phyloP scores from a whole-genome alignment of 2,113 vertebrate species.

The Myrmophylax atrothorax region DNA sequence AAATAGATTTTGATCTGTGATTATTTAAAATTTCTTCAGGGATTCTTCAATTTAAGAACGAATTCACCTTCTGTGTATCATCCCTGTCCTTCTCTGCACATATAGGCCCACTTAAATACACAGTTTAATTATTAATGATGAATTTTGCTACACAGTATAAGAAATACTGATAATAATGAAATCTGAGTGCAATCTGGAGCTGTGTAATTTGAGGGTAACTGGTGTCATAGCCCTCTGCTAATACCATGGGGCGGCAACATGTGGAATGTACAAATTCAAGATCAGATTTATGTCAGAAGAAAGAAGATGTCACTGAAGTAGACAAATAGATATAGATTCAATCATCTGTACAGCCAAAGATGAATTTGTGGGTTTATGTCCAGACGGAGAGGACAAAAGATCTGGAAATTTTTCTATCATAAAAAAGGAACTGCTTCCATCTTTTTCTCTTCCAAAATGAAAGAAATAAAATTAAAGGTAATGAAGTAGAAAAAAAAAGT shows the following conservation, averaged over 20 bases:
- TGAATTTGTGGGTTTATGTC: not conserved
- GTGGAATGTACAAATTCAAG: conserved; percentile 27
- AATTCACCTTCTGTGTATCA: not conserved
- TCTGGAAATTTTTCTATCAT: not conserved
- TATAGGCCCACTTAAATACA: not conserved
- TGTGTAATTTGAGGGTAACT: conserved; percentile 23
- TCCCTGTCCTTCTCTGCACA: not conserved
- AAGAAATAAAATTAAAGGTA: not conserved
- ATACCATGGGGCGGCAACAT: conserved; percentile 34
- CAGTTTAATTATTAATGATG: conserved; percentile 29
- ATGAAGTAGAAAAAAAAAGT: not conserved
- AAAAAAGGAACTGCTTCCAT: not conserved
- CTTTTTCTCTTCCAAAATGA: not conserved
- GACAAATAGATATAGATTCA: not conserved
- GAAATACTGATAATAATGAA: conserved; percentile 32
- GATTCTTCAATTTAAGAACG: conserved; percentile 17
- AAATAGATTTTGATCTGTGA: conserved; percentile 46
- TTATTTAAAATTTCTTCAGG: conserved; percentile 51
- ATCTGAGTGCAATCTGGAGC: conserved; percentile 23
- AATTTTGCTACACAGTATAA: not conserved
- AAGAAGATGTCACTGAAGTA: not conserved
- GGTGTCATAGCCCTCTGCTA: conserved; percentile 33
- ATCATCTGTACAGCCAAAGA: not conserved
- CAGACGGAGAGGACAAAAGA: not conserved
- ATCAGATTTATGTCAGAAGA: not conserved